Base-by-base conservation (phyloP, 2,113 vertebrate species). In the Callionymus lyra region DNA sequence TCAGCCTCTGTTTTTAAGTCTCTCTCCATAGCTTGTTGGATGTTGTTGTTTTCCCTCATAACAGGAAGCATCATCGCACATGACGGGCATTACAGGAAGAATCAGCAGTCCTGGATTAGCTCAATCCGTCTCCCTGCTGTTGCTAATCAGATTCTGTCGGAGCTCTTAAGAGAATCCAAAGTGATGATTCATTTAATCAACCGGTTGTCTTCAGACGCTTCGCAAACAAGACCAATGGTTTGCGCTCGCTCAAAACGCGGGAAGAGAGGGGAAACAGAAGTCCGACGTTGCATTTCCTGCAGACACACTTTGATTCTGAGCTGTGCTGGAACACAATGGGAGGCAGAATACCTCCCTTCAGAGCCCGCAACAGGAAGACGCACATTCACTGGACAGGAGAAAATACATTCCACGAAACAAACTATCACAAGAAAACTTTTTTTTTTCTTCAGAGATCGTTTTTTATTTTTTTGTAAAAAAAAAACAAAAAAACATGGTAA, bases 221-320 rank as follows among this genome's bases (percentile, higher is more conserved):
- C 12, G 14, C 19, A 14, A 31, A 31, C 3, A 19, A 9, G 17
- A 16, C 21, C 16, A 14, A 18, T 12, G 38, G 16, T 39, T n/a
- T n/a, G n/a, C n/a, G n/a, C n/a, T n/a, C n/a, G n/a, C 10, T 6
- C 3, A 55, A 38, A 19, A 55, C 34, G 39, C n/a, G 33, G 54
- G 34, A 44, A 67, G 49, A 68, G 72, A 58, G 49, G 39, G 77
- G 74, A 81, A 83, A 74, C 42, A 63, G 45, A 64, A 57, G 47
- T 69, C 31, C 6, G 16, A 57, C 58, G 53, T 19, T 78, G 79
- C 65, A 75, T 82, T 86, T 84, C 84, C 81, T 79, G 65, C 55
- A 66, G 74, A 77, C 67, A 54, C 62, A 63, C 79, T 85, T 83
- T 81, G 74, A 78, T 79, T 82, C 59, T 15, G 12, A 63, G 18